Conservation (phyloP, 2,797 vertebrate species). For the Eurystomus glaucurus region DNA sequence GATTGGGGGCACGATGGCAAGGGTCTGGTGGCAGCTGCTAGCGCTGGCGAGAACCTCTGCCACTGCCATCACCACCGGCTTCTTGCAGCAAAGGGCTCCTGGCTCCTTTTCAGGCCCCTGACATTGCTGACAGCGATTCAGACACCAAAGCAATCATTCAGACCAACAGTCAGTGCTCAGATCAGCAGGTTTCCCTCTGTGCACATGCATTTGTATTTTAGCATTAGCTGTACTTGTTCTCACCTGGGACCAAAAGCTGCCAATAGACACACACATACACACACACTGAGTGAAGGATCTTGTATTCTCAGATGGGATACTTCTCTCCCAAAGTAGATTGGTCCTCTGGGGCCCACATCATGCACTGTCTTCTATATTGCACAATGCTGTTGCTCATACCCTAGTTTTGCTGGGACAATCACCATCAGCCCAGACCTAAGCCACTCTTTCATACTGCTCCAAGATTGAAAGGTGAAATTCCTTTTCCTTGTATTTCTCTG, state of each 20-base stretch:
- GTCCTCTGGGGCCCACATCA: neutral
- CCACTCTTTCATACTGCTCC: neutral
- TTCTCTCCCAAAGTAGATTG: neutral
- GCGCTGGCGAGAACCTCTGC: conserved; percentile 11
- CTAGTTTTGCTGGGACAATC: accelerated
- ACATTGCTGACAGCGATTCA: conserved; percentile 71
- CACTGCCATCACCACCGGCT: neutral
- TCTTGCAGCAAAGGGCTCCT: conserved; percentile 75
- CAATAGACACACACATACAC: accelerated
- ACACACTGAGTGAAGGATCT: neutral
- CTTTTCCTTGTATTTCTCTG: neutral
- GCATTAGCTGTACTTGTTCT: neutral
- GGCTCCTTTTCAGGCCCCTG: conserved; percentile 73
- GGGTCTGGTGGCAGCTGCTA: conserved; percentile 73
- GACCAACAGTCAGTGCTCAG: conserved; percentile 16
- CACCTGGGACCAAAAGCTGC: neutral
- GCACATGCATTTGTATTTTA: neutral
- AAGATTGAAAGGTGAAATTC: neutral
- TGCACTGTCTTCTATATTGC: neutral
- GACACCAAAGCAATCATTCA: neutral
- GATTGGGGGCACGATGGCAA: accelerated
- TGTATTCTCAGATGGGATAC: neutral
- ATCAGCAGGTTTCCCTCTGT: neutral
- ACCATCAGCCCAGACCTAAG: neutral
- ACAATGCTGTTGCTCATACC: neutral